Conservation (phyloP, 2,797 vertebrate genomes). For the Yasuhikotakia modesta region DNA sequence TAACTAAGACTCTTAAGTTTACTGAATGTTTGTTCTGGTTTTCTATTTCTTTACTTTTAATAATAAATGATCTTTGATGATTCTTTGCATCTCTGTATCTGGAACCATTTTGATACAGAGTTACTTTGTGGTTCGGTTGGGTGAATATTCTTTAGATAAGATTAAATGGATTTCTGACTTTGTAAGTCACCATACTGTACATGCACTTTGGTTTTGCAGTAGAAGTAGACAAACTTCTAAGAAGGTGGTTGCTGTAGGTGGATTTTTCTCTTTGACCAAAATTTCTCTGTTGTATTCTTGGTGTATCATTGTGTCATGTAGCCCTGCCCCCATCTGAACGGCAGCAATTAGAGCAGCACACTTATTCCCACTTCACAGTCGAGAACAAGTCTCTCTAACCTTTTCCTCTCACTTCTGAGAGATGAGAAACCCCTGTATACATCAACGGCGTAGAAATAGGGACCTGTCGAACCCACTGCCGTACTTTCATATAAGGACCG, state of each 20-base stretch:
- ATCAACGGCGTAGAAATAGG: constrained; percentile 50
- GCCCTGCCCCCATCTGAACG: constrained; percentile 45
- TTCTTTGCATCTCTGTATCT: background rate
- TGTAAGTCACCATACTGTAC: background rate
- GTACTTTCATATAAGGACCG: constrained; percentile 67
- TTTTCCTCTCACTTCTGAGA: constrained; percentile 55
- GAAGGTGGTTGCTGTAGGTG: background rate
- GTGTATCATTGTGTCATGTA: constrained; percentile 14
- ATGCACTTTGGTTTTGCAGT: background rate
- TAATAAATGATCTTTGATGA: background rate
- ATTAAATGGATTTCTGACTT: background rate
- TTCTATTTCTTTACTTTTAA: too few species aligned
- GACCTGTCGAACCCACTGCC: constrained; percentile 60
- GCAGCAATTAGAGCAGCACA: constrained; percentile 59
- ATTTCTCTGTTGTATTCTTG: background rate
- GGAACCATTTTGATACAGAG: background rate
- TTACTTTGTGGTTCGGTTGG: background rate
- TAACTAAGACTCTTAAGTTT: background rate
- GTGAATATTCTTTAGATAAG: background rate
- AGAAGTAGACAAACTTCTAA: background rate
- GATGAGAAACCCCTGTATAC: constrained; percentile 55
- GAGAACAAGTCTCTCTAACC: constrained; percentile 62
- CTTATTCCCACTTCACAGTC: constrained; percentile 30
- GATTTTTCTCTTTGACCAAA: background rate
- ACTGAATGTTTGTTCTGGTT: background rate